These are phyloP conservation scores for Drosophila emarginata DNA, from an alignment of 2,888 invertebrate species.

Conservation along the genomic window DNA sequence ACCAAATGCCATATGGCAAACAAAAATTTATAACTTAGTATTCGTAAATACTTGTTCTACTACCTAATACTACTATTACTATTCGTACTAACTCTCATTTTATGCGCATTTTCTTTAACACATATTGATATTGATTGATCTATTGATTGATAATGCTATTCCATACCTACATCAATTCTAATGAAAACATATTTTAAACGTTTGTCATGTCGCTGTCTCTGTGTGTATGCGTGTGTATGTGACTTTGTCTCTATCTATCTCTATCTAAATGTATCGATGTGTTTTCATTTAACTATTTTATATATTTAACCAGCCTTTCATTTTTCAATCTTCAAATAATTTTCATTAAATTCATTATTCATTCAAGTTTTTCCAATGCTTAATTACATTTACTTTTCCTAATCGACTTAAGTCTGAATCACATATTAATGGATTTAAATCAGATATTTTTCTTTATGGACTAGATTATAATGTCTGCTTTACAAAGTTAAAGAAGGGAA, in stretches of 20 bases:
- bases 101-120: slow-evolving; percentile 73
- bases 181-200: slow-evolving; percentile 30
- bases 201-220: slow-evolving; percentile 51
- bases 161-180: slow-evolving; percentile 48
- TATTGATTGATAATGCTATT: slow-evolving; percentile 67
- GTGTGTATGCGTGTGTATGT: slow-evolving; percentile 35
- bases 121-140: slow-evolving; percentile 51
- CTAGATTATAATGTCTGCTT: neutral
- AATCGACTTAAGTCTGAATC: neutral
- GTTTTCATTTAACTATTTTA: no score
- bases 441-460: no score
- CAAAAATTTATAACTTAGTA: slow-evolving; percentile 68
- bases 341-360: neutral
- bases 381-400: neutral
- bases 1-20: slow-evolving; percentile 56
- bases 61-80: slow-evolving; percentile 38
- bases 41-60: slow-evolving; percentile 69
- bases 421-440: no score
- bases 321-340: neutral
- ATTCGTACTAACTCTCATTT: slow-evolving; percentile 27
- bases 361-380: neutral
- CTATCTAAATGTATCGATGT: neutral
- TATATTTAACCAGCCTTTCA: slow-evolving; percentile 25
- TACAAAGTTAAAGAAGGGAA: neutral
- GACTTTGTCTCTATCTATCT: slow-evolving; percentile 4